A percentile compares a stretch with the other conserved stretches of the same genome.
Evolutionary conservation across 2,797 vertebrate species (phyloP).

Genomic region (Urosaurus nigricauda): DNA sequence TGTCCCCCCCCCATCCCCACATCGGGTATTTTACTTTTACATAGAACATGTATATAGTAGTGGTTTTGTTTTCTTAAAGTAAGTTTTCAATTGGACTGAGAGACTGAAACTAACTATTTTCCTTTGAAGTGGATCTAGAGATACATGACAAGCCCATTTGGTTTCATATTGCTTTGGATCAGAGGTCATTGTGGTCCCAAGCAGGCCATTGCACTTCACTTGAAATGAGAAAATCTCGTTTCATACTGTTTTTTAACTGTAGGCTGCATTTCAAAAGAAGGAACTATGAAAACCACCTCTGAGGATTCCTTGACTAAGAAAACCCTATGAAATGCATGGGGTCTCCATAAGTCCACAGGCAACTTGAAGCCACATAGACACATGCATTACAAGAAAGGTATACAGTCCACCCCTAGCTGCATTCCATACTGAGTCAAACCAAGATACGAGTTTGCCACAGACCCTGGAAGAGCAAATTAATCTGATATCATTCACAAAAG

Average conservation of each 20-base stretch:
- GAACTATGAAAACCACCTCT: too few species aligned
- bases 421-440: conserved; percentile 65
- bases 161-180: background rate
- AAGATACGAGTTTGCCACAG: conserved; percentile 69
- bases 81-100: background rate
- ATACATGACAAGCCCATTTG: background rate
- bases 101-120: background rate
- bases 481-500: conserved; percentile 79
- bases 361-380: too few species aligned
- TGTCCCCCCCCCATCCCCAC: background rate
- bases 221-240: background rate
- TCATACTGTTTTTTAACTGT: too few species aligned
- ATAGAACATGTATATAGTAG: background rate
- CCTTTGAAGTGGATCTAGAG: background rate
- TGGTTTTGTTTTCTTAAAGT: background rate
- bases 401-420: background rate
- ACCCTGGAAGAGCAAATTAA: conserved; percentile 79
- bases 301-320: too few species aligned
- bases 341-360: too few species aligned
- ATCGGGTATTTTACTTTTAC: background rate
- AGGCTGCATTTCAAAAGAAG: too few species aligned
- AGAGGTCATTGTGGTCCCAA: background rate
- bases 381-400: too few species aligned
- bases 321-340: too few species aligned
- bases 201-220: background rate